Conservation (phyloP, 2,888 invertebrate species). For the Dolichomitus sp. region DNA sequence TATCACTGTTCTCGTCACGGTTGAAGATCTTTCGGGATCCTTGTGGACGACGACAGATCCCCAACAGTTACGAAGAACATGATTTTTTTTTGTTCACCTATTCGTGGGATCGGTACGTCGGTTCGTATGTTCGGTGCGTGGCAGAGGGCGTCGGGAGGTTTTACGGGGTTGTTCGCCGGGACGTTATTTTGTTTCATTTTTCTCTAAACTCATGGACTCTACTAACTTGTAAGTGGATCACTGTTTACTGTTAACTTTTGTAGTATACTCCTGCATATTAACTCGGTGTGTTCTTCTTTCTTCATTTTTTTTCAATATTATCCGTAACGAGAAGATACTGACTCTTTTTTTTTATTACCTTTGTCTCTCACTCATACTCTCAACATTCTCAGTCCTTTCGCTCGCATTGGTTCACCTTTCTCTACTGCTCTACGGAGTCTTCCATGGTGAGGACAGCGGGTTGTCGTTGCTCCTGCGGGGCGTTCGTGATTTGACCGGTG, state of each 20-base stretch:
- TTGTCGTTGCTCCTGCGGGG: slow-evolving; percentile 72
- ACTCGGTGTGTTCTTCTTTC: slow-evolving; percentile 23
- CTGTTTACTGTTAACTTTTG: slow-evolving; percentile 29
- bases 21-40: slow-evolving; percentile 22
- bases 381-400: slow-evolving; percentile 21
- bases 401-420: slow-evolving; percentile 17
- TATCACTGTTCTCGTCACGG: background rate
- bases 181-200: background rate
- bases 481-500: slow-evolving; percentile 71
- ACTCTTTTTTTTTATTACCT: slow-evolving; percentile 37
- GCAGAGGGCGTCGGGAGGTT: slow-evolving; percentile 24
- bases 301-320: slow-evolving; percentile 23
- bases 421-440: slow-evolving; percentile 85
- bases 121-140: slow-evolving; percentile 17
- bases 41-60: slow-evolving; percentile 10
- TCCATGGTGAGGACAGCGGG: slow-evolving; percentile 81
- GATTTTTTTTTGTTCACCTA: background rate
- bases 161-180: slow-evolving; percentile 15
- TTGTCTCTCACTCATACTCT: slow-evolving; percentile 46
- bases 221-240: slow-evolving; percentile 36
- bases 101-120: background rate
- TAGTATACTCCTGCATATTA: slow-evolving; percentile 34
- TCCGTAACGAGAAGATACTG: slow-evolving; percentile 55
- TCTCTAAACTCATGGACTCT: slow-evolving; percentile 38
- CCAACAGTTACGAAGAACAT: background rate